These are phyloP conservation scores for Psittacara wagleri DNA, from an alignment of 2,113 vertebrate species.

Conservation along the genomic window DNA sequence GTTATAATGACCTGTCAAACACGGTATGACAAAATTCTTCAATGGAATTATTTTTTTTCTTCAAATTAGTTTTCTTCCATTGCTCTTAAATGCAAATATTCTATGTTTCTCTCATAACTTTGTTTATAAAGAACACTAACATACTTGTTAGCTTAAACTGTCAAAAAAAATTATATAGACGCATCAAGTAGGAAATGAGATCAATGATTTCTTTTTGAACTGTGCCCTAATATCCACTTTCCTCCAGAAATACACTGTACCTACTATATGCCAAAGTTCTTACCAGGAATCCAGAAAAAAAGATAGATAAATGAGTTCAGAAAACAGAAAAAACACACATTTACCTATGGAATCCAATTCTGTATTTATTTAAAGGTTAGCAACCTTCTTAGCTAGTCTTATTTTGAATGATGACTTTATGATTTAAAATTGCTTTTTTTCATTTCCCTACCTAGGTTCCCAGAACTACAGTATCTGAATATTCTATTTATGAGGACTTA, in stretches of 20 bases:
- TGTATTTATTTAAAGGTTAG: constrained; percentile 35
- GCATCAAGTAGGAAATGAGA: background rate
- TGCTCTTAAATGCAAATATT: background rate
- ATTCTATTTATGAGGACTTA: constrained; percentile 37
- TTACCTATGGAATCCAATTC: constrained; percentile 6
- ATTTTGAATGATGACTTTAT: constrained; percentile 12
- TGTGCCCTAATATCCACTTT: background rate
- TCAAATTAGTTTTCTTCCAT: background rate
- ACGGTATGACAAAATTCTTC: background rate
- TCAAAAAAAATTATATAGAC: background rate
- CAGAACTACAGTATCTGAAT: background rate
- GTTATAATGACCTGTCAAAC: background rate
- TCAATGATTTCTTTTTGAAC: background rate
- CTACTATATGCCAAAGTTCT: background rate
- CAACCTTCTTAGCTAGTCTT: constrained; percentile 41
- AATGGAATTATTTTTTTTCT: background rate
- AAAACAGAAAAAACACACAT: background rate
- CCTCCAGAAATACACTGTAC: background rate
- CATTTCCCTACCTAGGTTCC: background rate
- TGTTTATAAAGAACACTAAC: background rate
- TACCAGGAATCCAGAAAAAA: background rate
- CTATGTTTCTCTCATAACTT: background rate
- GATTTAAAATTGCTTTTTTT: constrained; percentile 53
- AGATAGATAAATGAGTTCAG: background rate
- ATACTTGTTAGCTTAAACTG: background rate